A percentile compares a stretch with the other conserved stretches of the same genome.
phyloP scores from a whole-genome alignment of 2,797 vertebrate species.

The Siniperca undulata region DNA sequence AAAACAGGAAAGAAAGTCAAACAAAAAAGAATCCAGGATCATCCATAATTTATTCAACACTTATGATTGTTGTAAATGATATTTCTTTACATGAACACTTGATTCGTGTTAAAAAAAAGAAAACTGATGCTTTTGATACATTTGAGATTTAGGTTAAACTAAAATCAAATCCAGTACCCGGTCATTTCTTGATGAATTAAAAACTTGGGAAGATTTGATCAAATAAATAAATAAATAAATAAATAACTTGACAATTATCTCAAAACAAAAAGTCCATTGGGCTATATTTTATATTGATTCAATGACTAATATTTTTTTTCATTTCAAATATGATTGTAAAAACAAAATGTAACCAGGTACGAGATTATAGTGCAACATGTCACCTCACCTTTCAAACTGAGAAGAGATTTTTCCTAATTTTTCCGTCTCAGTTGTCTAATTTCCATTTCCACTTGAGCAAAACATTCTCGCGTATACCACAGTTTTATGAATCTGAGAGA shows the following conservation, averaged over 20 bases:
- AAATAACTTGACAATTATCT: conserved; percentile 57
- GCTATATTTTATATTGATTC: background rate
- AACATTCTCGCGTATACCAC: too few species aligned
- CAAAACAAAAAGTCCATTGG: conserved; percentile 36
- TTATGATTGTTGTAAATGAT: conserved; percentile 41
- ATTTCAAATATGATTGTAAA: conserved; percentile 12
- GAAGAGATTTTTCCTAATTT: background rate
- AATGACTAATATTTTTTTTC: background rate
- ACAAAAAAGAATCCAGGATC: conserved; percentile 48
- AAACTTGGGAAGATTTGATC: conserved; percentile 40
- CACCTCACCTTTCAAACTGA: background rate
- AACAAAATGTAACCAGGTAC: background rate
- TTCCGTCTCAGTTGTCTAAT: conserved; percentile 5
- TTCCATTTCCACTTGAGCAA: background rate
- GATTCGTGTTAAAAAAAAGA: conserved; percentile 35
- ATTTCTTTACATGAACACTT: conserved; percentile 61
- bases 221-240: conserved; percentile 73
- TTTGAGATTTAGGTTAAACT: conserved; percentile 47
- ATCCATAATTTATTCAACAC: conserved; percentile 76
- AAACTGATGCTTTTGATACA: conserved; percentile 29
- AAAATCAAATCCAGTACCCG: conserved; percentile 30
- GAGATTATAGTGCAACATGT: conserved; percentile 12
- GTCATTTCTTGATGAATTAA: conserved; percentile 10
- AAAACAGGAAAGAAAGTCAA: conserved; percentile 10
- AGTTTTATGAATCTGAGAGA: background rate